Base-by-base conservation (phyloP, 2,113 vertebrate genomes). In the Hemicordylus capensis region DNA sequence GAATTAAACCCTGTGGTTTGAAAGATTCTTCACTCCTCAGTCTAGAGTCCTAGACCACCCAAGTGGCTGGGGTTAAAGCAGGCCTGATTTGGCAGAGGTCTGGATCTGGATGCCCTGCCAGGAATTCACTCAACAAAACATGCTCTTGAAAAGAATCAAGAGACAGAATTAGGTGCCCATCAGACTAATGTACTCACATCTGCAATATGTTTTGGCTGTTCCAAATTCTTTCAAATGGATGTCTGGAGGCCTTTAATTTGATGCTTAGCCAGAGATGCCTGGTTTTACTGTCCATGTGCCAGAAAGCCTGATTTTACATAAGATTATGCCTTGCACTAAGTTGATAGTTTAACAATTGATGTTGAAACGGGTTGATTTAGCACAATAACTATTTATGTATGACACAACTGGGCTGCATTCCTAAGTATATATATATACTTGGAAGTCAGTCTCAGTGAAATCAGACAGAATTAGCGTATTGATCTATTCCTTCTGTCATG, bases 1-100 rank as follows among this genome's bases (percentile, higher is more conserved):
- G 93, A 92, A 91, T 90, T 93, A 87, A 80, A 94, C 89, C 92
- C 91, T 91, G 92, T 93, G 91, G 92, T 94, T 93, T 31, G 0
- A 94, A 81, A 73, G 91, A 93, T 92, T 83, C 82, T 92, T 92
- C 85, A 84, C 89, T 92, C 93, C 93, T 93, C 1, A 64, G 31
- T 83, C 86, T 87, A 92, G 85, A 86, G 85, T 88, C 80, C 87
- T 80, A 0, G 94, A 93, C 94, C 94, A 94, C 94, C 93, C 93
- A 94, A 87, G 89, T 88, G 42, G 84, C 85, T 86, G 70, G 39
- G 83, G 88, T 26, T 64, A 54, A 81, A 76, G 37, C 80, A 85
- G 84, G 81, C 76, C 86, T 86, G 80, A 1, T 90, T 84, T 92
- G 92, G 78, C 84, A 93, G 76, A 90, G 58, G 56, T 42, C 72